Base-by-base conservation (phyloP, 2,888 invertebrate genomes). In the Polydesmus complanatus region DNA sequence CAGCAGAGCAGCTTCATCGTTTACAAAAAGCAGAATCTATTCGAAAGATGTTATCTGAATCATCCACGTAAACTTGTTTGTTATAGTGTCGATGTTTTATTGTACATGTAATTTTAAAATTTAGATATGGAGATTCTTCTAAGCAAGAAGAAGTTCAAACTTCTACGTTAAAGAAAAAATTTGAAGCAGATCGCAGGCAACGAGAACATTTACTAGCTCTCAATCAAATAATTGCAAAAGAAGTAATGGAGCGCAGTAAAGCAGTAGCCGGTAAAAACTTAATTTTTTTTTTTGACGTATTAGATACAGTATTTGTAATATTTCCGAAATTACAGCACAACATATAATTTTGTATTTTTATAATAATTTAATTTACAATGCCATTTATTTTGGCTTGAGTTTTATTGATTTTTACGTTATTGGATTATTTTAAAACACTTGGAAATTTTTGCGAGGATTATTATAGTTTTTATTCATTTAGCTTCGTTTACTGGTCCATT, bases 241-340 rank as follows among this genome's bases (percentile, higher is more conserved):
- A 75, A 65, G 93, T 93, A 69, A 93, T 91, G 80, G 88, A 90
- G 77, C 90, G 89, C 81, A 92, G 91, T 78, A 90, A 91, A 80
- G 87, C 90, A 73, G 91, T 92, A 69, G 93, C 94, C 76, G 93
- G 93, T 93, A 50, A 25, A 56, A 25, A 23, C 21, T 47, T 21
- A 25, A 23, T 27, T n/a, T n/a, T n/a, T n/a, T n/a, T n/a, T n/a
- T n/a, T n/a, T n/a, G n/a, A n/a, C n/a, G n/a, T n/a, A n/a, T n/a
- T n/a, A n/a, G n/a, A n/a, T n/a, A n/a, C n/a, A n/a, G n/a, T n/a
- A n/a, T n/a, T n/a, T n/a, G n/a, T n/a, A n/a, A n/a, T n/a, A n/a
- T n/a, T n/a, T n/a, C n/a, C n/a, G n/a, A n/a, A n/a, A n/a, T n/a
- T n/a, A n/a, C n/a, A n/a, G n/a, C n/a, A n/a, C n/a, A n/a, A n/a